Percentiles rank a stretch among this genome's conserved stretches.
Evolutionary conservation across 2,888 invertebrate species (phyloP).

Genomic region (Saturnia japonica): DNA sequence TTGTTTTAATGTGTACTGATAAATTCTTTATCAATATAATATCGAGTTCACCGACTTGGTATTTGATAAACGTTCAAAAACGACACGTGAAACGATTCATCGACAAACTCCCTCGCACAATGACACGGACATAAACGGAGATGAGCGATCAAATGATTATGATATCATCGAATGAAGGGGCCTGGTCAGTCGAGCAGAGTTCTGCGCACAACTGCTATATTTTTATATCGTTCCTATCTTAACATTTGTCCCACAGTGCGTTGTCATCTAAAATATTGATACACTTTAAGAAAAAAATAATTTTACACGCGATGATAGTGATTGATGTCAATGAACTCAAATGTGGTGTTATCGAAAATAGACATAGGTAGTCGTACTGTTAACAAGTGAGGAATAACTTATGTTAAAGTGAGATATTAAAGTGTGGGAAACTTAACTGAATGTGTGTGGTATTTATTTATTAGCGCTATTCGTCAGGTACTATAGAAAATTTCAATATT

Average conservation of each 20-base stretch:
- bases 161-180: slow-evolving; percentile 67
- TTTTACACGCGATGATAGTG: not conserved
- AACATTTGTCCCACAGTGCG: slow-evolving; percentile 43
- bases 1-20: too few relatives aligned
- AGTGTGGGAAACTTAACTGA: not conserved
- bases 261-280: slow-evolving; percentile 52
- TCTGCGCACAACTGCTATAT: slow-evolving; percentile 58
- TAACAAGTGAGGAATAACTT: not conserved
- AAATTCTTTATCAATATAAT: slow-evolving; percentile 17
- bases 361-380: not conserved
- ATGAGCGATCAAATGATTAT: slow-evolving; percentile 78
- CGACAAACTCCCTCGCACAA: slow-evolving; percentile 48
- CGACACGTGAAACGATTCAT: slow-evolving; percentile 33
- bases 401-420: not conserved
- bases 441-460: not conserved
- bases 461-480: too few relatives aligned
- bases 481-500: not conserved
- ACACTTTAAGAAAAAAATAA: not conserved
- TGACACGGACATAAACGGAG: slow-evolving; percentile 70
- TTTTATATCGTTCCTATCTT: slow-evolving; percentile 15
- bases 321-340: not conserved
- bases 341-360: not conserved
- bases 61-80: slow-evolving; percentile 26
- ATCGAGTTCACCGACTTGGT: slow-evolving; percentile 50
- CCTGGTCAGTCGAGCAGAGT: slow-evolving; percentile 61